Evolutionary conservation across 2,888 invertebrate genomes (phyloP).

Genomic region (Abrostola triplasia): DNA sequence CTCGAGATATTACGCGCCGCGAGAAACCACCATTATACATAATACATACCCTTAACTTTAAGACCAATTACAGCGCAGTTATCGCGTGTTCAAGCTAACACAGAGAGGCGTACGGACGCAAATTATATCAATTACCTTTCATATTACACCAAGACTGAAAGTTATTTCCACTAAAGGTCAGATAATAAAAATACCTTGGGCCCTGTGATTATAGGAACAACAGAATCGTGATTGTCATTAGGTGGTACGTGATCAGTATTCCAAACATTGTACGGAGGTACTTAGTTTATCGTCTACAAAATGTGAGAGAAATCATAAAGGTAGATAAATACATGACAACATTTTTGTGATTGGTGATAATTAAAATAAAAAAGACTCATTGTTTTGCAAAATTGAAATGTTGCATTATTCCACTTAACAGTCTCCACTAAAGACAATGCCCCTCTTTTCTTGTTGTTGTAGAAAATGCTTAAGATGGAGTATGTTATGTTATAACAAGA

Average conservation of each 20-base stretch:
- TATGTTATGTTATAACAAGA: too few species aligned
- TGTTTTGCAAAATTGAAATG: not conserved
- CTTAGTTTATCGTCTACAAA: not conserved
- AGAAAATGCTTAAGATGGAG: too few species aligned
- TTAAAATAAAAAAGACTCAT: not conserved
- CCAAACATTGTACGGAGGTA: not conserved
- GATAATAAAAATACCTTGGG: constrained; percentile 34
- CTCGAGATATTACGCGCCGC: too few species aligned
- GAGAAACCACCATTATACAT: not conserved
- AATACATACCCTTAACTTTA: constrained; percentile 16
- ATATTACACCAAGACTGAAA: constrained; percentile 47
- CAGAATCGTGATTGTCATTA: constrained; percentile 25
- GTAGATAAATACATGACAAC: not conserved
- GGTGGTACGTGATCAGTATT: constrained; percentile 3
- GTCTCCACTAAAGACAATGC: too few species aligned
- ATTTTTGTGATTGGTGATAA: too few species aligned
- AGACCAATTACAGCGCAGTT: constrained; percentile 24
- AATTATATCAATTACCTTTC: constrained; percentile 54
- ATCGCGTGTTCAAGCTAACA: constrained; percentile 40
- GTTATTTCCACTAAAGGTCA: constrained; percentile 47
- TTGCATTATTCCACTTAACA: too few species aligned
- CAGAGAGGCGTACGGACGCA: constrained; percentile 19
- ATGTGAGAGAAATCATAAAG: not conserved
- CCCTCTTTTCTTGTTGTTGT: too few species aligned
- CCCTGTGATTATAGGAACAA: constrained; percentile 31